A percentile compares a stretch with the other conserved stretches of the same genome.
These are phyloP conservation scores for Chaetogeoica ovagalla DNA, from an alignment of 2,888 invertebrate genomes.

Conservation along the genomic window DNA sequence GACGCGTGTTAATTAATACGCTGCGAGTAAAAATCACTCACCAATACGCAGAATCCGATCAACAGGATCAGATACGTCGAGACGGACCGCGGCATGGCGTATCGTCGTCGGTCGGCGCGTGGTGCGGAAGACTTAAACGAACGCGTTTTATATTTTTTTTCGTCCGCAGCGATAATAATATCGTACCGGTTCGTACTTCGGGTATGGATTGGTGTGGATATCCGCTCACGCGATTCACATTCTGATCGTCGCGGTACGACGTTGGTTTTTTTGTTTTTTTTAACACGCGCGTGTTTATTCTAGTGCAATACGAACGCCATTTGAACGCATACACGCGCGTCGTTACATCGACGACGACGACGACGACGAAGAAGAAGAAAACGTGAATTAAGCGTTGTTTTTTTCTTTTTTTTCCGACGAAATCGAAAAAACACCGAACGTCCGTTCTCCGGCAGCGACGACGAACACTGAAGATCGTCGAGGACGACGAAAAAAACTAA, in stretches of 20 bases:
- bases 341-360: background rate
- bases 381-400: too few relatives aligned
- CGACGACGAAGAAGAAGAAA: background rate
- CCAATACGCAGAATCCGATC: conserved; percentile 31
- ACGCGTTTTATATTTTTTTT: background rate
- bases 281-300: background rate
- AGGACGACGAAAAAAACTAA: conserved; percentile 32
- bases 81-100: conserved; percentile 34
- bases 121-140: conserved; percentile 38
- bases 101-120: background rate
- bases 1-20: too few relatives aligned
- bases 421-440: background rate
- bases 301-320: conserved; percentile 19
- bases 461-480: conserved; percentile 11
- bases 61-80: conserved; percentile 27
- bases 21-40: background rate
- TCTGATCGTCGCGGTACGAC: conserved; percentile 7
- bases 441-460: background rate
- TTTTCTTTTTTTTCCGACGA: too few relatives aligned
- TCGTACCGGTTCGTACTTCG: too few relatives aligned
- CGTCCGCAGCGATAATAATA: background rate
- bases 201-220: background rate
- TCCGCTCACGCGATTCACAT: conserved; percentile 30
- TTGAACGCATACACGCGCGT: conserved; percentile 6
- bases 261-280: too few relatives aligned